Evolutionary conservation across 2,888 invertebrate species (phyloP), one percentile per base, ranked within the genome.

Genomic region (Hetaerina titia): DNA sequence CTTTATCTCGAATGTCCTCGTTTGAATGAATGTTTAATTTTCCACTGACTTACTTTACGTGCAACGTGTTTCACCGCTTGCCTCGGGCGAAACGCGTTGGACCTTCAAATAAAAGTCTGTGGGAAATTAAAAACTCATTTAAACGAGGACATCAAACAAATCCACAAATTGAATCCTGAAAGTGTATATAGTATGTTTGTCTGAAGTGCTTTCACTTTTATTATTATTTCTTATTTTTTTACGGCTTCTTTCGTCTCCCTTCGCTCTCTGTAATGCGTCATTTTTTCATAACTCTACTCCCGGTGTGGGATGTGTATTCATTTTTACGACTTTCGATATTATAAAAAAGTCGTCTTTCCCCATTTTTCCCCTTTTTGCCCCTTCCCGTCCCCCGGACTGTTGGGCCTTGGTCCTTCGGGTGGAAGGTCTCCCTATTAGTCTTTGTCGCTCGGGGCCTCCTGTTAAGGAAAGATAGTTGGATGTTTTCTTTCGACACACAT

Each of bases 371-470:
- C 31, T 31, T 31, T 7, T 31, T 25, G 25, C 74, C 31, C 25
- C 74, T 81, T 81, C 74, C 25, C 74, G n/a, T 81, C 31, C 81
- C 25, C 31, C 15, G 31, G 31, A 13, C 31, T 81, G 11, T 7
- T 15, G 11, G 25, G 25, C 25, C 31, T 2, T n/a, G 89, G 2
- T 31, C 9, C 81, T 81, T 31, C 15, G 2, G 25, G 69, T 13
- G 25, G 31, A 81, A 89, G n/a, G 57, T 89, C 56, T 89, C 89
- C 57, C 57, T 89, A 58, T 89, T 88, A 88, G 56, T 22, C 58
- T 57, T 57, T 22, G 56, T 89, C 8, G 56, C 57, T 4, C 9
- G 9, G 57, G 6, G 58, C 11, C 56, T 58, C 31, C 81, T 13
- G 81, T 31, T 81, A 31, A 13, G 31, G 13, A 15, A 22, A 81